These are phyloP conservation scores for Limenitis camilla DNA, from an alignment of 2,888 invertebrate genomes.

Conservation along the genomic window DNA sequence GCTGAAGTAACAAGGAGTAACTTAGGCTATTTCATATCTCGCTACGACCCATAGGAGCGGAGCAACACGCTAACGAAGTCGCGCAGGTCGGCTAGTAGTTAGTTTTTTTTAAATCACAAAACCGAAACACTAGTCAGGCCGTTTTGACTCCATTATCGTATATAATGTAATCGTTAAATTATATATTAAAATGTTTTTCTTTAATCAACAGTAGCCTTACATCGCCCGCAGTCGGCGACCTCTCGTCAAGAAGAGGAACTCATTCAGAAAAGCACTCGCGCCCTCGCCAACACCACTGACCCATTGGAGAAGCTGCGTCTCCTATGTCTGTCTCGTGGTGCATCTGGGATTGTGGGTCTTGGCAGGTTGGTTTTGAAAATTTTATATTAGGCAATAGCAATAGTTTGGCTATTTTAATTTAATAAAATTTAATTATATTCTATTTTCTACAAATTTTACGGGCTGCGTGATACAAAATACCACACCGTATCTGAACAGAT, in stretches of 20 bases:
- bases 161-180: not conserved
- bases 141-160: not conserved
- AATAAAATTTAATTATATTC: not conserved
- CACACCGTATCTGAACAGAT: no score
- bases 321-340: conserved; percentile 88
- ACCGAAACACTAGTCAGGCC: no score
- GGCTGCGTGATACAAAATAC: no score
- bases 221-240: conserved; percentile 82
- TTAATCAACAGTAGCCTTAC: conserved; percentile 62
- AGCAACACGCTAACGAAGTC: no score
- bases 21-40: no score
- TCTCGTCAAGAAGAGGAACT: conserved; percentile 85
- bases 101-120: no score
- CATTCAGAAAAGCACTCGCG: conserved; percentile 82
- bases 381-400: not conserved
- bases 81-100: no score
- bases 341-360: conserved; percentile 89
- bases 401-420: not conserved
- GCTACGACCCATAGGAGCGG: no score
- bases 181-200: not conserved
- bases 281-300: conserved; percentile 80
- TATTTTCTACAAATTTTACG: not conserved
- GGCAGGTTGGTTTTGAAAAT: conserved; percentile 76
- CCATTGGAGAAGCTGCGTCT: conserved; percentile 88
- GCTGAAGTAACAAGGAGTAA: no score